These are phyloP conservation scores for Zaprionus camerounensis DNA, from an alignment of 1,140 invertebrate species.

Conservation along the genomic window DNA sequence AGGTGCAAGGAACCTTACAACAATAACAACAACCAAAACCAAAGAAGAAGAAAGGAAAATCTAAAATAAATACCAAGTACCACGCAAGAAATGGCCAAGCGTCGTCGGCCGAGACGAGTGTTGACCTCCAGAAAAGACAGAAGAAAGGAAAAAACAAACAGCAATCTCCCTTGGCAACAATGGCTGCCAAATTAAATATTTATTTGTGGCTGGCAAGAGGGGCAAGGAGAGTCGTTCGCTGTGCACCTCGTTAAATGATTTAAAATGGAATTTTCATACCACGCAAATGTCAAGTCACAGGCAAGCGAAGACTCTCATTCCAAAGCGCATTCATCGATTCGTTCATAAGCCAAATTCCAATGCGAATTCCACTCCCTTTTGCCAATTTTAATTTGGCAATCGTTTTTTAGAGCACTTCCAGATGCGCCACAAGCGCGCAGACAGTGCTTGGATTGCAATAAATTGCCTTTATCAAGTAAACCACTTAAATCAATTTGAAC, in stretches of 20 bases:
- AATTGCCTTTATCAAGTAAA: conserved; percentile 5
- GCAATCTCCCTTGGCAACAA: conserved; percentile 26
- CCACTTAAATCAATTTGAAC: conserved; percentile 13
- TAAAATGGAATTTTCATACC: neutral
- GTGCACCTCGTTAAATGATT: conserved; percentile 3
- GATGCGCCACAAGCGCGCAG: neutral
- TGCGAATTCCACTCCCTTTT: neutral
- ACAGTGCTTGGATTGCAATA: neutral
- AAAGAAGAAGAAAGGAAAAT: conserved; percentile 8
- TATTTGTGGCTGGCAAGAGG: conserved; percentile 51
- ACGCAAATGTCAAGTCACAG: neutral
- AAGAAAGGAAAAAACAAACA: conserved; percentile 16
- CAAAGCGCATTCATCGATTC: neutral
- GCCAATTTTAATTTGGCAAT: conserved; percentile 2
- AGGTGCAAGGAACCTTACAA: conserved; percentile 50
- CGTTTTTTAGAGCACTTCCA: neutral
- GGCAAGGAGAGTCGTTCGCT: neutral
- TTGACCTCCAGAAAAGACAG: conserved; percentile 20
- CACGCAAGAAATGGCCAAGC: conserved; percentile 34
- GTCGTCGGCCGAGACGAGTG: conserved; percentile 41
- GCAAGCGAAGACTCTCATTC: neutral
- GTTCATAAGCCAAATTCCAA: conserved; percentile 3
- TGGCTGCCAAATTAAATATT: conserved; percentile 62
- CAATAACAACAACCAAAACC: neutral
- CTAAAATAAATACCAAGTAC: neutral